Evolutionary conservation across 2,113 vertebrate species (phyloP).

Genomic region (Dendrocopos noguchii): DNA sequence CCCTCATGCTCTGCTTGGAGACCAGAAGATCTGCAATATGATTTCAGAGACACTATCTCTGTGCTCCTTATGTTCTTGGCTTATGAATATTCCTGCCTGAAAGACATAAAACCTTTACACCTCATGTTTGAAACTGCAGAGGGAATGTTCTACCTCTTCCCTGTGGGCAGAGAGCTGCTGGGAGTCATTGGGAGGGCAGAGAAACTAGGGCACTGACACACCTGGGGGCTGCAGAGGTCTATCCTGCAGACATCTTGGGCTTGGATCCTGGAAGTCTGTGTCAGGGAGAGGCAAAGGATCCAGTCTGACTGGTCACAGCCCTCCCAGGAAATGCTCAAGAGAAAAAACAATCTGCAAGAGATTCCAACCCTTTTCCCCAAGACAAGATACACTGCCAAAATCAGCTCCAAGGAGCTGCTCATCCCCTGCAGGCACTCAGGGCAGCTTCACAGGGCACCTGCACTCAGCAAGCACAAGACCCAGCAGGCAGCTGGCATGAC

Average conservation of each 20-base stretch:
- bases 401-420: fast-evolving
- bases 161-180: background rate
- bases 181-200: background rate
- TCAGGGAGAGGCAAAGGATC: background rate
- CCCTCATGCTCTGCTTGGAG: background rate
- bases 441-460: fast-evolving
- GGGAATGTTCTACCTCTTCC: background rate
- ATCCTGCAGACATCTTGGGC: fast-evolving
- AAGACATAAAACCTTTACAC: background rate
- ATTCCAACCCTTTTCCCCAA: background rate
- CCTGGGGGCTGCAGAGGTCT: background rate
- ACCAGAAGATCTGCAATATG: background rate
- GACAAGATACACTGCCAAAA: background rate
- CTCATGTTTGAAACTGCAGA: background rate
- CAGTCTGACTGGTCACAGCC: background rate
- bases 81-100: background rate
- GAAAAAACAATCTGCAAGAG: background rate
- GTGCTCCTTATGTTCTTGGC: background rate
- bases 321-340: background rate
- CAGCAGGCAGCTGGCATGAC: background rate
- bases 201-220: fast-evolving
- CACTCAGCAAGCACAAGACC: background rate
- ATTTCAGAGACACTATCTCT: background rate
- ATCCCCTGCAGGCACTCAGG: background rate
- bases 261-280: background rate